Percentiles rank a stretch among this genome's conserved stretches.
Evolutionary conservation across 2,888 invertebrate species (phyloP).

Genomic region (Nephrotoma appendiculata): DNA sequence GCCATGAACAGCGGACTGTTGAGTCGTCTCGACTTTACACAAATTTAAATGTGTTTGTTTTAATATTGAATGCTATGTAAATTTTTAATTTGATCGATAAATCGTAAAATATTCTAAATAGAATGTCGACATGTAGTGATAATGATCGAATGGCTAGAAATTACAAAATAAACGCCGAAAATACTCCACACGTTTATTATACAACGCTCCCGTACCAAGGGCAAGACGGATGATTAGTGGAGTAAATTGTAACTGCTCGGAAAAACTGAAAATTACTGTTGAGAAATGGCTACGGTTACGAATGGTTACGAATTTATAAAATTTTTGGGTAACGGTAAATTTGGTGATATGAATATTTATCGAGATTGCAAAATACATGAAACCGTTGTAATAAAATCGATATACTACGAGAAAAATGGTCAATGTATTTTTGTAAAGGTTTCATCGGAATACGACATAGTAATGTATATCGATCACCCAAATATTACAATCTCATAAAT

Average conservation of each 20-base stretch:
- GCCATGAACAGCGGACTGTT: too few species aligned
- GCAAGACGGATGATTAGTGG: neutral
- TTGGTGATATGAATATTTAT: neutral
- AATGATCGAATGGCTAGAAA: too few species aligned
- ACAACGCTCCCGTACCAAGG: neutral
- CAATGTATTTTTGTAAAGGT: neutral
- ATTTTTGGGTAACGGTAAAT: neutral
- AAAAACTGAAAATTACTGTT: neutral
- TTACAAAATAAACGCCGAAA: neutral
- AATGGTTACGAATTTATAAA: neutral
- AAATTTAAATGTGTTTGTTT: too few species aligned
- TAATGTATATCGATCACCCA: constrained; percentile 28
- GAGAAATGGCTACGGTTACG: neutral
- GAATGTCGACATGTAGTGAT: too few species aligned
- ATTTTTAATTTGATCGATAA: too few species aligned
- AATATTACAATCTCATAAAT: constrained; percentile 25
- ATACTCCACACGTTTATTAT: neutral
- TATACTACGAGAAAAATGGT: neutral
- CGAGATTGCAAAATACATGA: neutral
- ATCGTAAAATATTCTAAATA: too few species aligned
- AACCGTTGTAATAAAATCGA: neutral
- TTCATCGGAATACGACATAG: constrained; percentile 22
- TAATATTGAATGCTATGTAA: too few species aligned
- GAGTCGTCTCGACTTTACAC: too few species aligned
- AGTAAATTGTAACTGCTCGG: neutral